Conservation (phyloP, 2,113 vertebrate species). For the Paratilapia polleni region DNA sequence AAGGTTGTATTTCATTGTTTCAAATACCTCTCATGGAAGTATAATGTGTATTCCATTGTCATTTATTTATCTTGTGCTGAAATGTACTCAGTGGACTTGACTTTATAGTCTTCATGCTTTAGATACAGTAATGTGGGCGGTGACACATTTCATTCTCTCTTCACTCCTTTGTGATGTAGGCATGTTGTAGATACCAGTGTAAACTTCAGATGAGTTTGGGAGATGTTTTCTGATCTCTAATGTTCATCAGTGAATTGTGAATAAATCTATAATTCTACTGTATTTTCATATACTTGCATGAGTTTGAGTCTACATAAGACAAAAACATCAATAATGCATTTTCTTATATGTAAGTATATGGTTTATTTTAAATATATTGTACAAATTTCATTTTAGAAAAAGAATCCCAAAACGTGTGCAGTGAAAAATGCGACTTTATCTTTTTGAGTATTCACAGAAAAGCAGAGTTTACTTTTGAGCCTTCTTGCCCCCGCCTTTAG, state of each 20-base stretch:
- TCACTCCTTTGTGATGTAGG: slow-evolving; percentile 39
- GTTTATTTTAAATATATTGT: slow-evolving; percentile 55
- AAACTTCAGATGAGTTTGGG: slow-evolving; percentile 50
- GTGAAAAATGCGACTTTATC: slow-evolving; percentile 29
- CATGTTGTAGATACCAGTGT: slow-evolving; percentile 64
- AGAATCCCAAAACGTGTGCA: neutral
- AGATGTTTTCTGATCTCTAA: slow-evolving; percentile 53
- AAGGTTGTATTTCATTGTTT: slow-evolving; percentile 63
- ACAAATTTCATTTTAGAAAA: slow-evolving; percentile 53
- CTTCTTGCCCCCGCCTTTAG: slow-evolving; percentile 70
- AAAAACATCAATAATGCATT: slow-evolving; percentile 1
- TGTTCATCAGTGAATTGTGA: slow-evolving; percentile 68
- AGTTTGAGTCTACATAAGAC: neutral
- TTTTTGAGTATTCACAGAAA: slow-evolving; percentile 22
- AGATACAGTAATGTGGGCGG: slow-evolving; percentile 17
- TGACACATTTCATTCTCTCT: slow-evolving; percentile 25
- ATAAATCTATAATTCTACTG: slow-evolving; percentile 64
- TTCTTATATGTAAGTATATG: neutral
- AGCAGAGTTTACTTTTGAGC: slow-evolving; percentile 70
- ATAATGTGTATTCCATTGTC: slow-evolving; percentile 51
- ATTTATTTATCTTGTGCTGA: slow-evolving; percentile 72
- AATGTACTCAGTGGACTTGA: slow-evolving; percentile 53
- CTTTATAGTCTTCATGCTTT: slow-evolving; percentile 42
- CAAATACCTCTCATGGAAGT: slow-evolving; percentile 69
- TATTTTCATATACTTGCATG: slow-evolving; percentile 6